Evolutionary conservation across 2,113 vertebrate species (phyloP), one percentile per base, ranked within the genome.

Genomic region (Sminthopsis crassicaudata): DNA sequence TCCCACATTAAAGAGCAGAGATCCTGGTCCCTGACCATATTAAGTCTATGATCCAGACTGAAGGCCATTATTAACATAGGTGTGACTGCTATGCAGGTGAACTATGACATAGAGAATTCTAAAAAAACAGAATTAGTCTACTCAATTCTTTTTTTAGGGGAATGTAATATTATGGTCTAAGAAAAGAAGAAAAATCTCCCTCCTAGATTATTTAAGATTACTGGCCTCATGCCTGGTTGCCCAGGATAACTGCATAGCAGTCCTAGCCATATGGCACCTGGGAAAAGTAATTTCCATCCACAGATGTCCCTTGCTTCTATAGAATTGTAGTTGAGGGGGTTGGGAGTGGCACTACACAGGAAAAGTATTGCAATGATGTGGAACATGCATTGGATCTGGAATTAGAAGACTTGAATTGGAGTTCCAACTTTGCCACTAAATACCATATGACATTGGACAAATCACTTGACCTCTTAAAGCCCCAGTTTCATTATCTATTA

Each of bases 51-150:
- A 93, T 36, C 46, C 76, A 67, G 24, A 96, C 84, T 94, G 91
- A 94, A 1, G 89, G 4, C 25, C 67, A 92, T 91, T 2, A 89
- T 94, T 90, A 96, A 57, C 12, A 94, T 0, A 53, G 55, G 1
- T 52, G 25, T 90, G 48, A 94, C 92, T 50, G 55, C 36, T 92
- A 54, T 95, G 76, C 51, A 92, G 55, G 26, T 95, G 57, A 93
- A 95, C 92, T 19, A n/a, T 89, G 30, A 97, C 95, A 93, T 76
- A 96, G 92, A 46, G 42, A 84, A 90, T 92, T 46, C 93, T 95
- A 93, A 46, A 93, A 92, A 48, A 0, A 60, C 25, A 90, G 94
- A 92, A 24, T 88, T 90, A 91, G 84, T 11, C 16, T 94, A 93
- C 48, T 96, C 10, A 30, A 91, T 95, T 94, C 48, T 92, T 96